Evolutionary conservation across 1,140 invertebrate genomes (phyloP).

Genomic region (Papilio polytes): DNA sequence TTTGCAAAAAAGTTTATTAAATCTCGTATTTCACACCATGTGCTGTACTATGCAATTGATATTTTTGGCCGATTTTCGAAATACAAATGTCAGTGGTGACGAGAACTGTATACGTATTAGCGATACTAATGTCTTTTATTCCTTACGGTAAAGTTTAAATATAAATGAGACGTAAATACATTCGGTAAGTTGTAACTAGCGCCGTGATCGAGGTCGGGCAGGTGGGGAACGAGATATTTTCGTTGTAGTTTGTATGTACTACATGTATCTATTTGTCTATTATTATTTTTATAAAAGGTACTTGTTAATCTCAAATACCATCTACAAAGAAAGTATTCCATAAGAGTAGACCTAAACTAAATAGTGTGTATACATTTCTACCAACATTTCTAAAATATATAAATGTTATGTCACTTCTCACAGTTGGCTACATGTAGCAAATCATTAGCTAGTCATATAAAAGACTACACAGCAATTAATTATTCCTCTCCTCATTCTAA

Average conservation of each 20-base stretch:
- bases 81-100: neutral
- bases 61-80: neutral
- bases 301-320: no score
- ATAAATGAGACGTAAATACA: constrained; percentile 13
- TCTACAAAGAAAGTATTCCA: no score
- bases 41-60: neutral
- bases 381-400: neutral
- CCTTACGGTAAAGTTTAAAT: constrained; percentile 5
- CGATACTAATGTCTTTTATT: neutral
- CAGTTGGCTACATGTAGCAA: neutral
- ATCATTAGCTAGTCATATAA: neutral
- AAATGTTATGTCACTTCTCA: neutral
- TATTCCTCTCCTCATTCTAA: neutral
- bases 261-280: no score
- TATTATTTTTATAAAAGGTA: no score
- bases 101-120: neutral
- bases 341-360: no score
- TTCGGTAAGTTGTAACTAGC: constrained; percentile 4
- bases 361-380: no score
- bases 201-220: constrained; percentile 3
- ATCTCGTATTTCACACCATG: neutral
- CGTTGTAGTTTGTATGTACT: neutral
- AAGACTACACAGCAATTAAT: neutral
- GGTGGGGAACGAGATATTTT: neutral
- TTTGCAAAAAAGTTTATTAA: neutral